These are phyloP conservation scores for Ammospiza maritima DNA, from an alignment of 2,797 vertebrate species.

Conservation along the genomic window DNA sequence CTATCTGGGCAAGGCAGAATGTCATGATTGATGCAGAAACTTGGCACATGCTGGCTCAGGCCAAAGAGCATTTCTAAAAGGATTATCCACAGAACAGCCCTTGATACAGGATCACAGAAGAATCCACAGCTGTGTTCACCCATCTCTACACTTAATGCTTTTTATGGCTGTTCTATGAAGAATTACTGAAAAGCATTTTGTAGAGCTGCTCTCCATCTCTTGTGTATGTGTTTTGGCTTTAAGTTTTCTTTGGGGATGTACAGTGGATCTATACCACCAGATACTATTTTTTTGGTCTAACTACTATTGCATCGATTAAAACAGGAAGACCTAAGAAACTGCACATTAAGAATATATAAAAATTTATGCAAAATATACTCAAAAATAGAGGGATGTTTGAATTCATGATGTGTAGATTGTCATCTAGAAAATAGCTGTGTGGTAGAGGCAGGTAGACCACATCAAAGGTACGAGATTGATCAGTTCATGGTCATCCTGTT, in stretches of 20 bases:
- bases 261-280: background rate
- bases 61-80: conserved; percentile 50
- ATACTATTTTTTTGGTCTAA: background rate
- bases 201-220: background rate
- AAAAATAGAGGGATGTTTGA: background rate
- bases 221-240: background rate
- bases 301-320: background rate
- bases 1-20: conserved; percentile 45
- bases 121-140: background rate
- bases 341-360: background rate
- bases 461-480: background rate
- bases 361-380: background rate
- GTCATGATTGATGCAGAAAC: conserved; percentile 37
- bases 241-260: background rate
- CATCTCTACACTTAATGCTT: conserved; percentile 43
- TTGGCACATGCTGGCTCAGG: conserved; percentile 17
- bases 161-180: conserved; percentile 27
- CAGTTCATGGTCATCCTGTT: background rate
- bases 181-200: conserved; percentile 16
- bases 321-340: background rate
- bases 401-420: background rate
- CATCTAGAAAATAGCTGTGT: background rate
- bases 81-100: conserved; percentile 51
- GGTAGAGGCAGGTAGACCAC: background rate
- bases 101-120: conserved; percentile 24